Conservation (phyloP, 35 echinoderm and acorn worm species). For the Lytechinus variegatus region DNA sequence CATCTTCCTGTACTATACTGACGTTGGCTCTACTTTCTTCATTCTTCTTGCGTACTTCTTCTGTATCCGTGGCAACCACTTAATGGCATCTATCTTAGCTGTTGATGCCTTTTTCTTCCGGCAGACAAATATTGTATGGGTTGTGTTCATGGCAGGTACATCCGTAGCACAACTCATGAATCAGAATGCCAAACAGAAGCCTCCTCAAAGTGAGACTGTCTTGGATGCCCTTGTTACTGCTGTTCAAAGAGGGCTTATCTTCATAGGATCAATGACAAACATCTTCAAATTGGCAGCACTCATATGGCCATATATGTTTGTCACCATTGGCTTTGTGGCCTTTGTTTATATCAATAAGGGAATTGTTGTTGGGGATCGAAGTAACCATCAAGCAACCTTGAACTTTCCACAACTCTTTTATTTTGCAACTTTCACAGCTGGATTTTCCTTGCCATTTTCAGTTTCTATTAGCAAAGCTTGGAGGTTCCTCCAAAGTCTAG, state of each 20-base stretch:
- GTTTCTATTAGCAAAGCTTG: slow-evolving; percentile 51
- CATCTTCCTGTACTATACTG: slow-evolving; percentile 96
- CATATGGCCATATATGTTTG: slow-evolving; percentile 77
- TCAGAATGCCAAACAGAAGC: slow-evolving; percentile 50
- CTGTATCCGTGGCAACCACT: slow-evolving; percentile 77
- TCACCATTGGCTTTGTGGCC: slow-evolving; percentile 63
- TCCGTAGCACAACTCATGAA: slow-evolving; percentile 70
- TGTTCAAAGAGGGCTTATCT: slow-evolving; percentile 57
- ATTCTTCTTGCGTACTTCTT: slow-evolving; percentile 90
- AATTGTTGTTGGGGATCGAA: slow-evolving; percentile 86
- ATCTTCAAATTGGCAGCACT: slow-evolving; percentile 49
- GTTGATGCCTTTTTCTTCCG: slow-evolving; percentile 81
- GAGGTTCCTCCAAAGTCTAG: slow-evolving; percentile 63
- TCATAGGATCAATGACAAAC: slow-evolving; percentile 64
- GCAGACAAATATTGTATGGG: slow-evolving; percentile 97
- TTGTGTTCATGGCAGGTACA: slow-evolving; percentile 85
- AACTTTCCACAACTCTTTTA: slow-evolving; percentile 95
- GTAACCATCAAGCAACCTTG: slow-evolving; percentile 75
- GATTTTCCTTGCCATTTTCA: slow-evolving; percentile 70
- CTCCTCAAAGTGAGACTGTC: slow-evolving; percentile 51
- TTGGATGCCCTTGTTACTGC: slow-evolving; percentile 41
- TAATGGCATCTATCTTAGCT: slow-evolving; percentile 73
- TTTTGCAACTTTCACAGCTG: slow-evolving; percentile 72
- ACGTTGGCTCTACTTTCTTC: slow-evolving; percentile 91
- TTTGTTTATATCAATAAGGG: slow-evolving; percentile 90